Conservation (phyloP, 1,140 invertebrate genomes). For the Apis cerana region DNA sequence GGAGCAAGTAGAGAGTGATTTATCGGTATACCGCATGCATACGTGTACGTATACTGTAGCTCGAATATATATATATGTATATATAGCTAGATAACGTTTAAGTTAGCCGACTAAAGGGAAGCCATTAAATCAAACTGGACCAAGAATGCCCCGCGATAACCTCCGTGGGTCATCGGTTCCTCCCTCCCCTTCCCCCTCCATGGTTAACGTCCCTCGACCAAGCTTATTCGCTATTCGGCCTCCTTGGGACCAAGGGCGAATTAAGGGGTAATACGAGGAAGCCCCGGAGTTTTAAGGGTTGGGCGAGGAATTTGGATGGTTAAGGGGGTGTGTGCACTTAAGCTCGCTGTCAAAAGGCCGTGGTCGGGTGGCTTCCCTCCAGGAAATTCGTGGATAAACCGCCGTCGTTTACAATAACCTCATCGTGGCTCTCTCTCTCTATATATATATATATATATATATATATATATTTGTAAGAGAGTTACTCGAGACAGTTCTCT, state of each 20-base stretch:
- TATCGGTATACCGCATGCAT: not conserved
- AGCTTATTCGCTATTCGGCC: not conserved
- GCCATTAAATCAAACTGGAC: conserved; percentile 35
- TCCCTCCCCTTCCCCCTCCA: too few relatives aligned
- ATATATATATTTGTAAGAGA: too few relatives aligned
- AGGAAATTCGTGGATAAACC: not conserved
- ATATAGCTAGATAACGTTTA: conserved; percentile 19
- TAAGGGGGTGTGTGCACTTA: not conserved
- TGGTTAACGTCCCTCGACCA: not conserved
- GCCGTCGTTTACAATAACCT: not conserved
- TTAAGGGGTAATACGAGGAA: conserved; percentile 29
- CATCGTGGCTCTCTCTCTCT: too few relatives aligned
- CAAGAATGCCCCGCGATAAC: conserved; percentile 43
- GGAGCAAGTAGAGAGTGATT: not conserved
- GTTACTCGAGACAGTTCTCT: too few relatives aligned
- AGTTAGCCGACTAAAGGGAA: conserved; percentile 27
- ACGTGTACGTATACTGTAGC: not conserved
- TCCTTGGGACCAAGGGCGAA: conserved; percentile 3
- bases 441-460: too few relatives aligned
- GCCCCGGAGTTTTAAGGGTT: conserved; percentile 2
- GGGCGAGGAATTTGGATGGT: conserved; percentile 11
- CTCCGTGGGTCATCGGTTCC: conserved; percentile 30
- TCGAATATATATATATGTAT: not conserved
- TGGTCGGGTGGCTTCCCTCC: too few relatives aligned
- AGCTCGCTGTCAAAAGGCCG: not conserved